These are phyloP conservation scores for Acropora tenuis DNA, from an alignment of 64 coral and sea anemone species.

Conservation along the genomic window DNA sequence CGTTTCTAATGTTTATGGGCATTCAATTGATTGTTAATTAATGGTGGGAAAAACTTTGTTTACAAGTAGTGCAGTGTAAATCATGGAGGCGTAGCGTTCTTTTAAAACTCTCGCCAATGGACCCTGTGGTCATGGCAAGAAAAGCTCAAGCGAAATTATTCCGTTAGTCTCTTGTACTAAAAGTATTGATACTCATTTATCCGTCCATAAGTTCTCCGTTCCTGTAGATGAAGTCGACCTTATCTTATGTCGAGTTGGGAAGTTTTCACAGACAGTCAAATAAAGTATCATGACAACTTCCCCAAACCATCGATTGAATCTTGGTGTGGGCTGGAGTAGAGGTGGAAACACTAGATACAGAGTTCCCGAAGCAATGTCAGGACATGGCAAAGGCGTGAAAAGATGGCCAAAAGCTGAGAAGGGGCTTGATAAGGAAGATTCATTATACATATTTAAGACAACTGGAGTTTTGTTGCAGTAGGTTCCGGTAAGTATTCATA, in stretches of 20 bases:
- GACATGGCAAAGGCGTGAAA: conserved; percentile 55
- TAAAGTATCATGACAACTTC: conserved; percentile 40
- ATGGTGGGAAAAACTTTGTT: conserved; percentile 63
- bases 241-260: conserved; percentile 45
- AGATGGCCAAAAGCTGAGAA: conserved; percentile 22
- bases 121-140: not conserved
- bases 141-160: not conserved
- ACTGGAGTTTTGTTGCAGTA: conserved; percentile 64
- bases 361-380: conserved; percentile 54
- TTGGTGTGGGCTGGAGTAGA: conserved; percentile 60
- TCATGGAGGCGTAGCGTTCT: conserved; percentile 57
- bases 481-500: conserved; percentile 56
- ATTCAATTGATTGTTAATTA: conserved; percentile 58
- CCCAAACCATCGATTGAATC: conserved; percentile 46
- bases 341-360: conserved; percentile 57
- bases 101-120: conserved; percentile 45
- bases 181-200: conserved; percentile 46
- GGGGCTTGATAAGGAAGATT: conserved; percentile 58
- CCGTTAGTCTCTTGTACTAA: not conserved
- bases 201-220: conserved; percentile 37
- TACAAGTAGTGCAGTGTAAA: conserved; percentile 57
- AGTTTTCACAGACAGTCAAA: conserved; percentile 30
- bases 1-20: conserved; percentile 58
- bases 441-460: conserved; percentile 60
- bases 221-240: conserved; percentile 45